These are phyloP conservation scores for Apeira syringaria DNA, from an alignment of 2,888 invertebrate species.

Conservation along the genomic window DNA sequence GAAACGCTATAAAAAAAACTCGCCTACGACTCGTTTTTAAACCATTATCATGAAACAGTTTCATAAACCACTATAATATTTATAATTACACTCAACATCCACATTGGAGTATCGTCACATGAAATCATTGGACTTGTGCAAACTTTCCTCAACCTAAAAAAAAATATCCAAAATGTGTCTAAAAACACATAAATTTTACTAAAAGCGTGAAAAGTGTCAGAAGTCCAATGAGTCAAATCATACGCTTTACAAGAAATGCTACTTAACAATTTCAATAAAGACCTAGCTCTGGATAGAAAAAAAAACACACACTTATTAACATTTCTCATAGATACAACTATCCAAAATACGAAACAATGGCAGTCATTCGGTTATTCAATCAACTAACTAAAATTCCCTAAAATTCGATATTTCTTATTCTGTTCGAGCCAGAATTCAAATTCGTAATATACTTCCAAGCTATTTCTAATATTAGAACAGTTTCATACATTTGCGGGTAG, in stretches of 20 bases:
- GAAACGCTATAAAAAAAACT: too few species aligned
- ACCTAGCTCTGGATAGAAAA: conserved; percentile 20
- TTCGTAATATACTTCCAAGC: too few species aligned
- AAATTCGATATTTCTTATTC: too few species aligned
- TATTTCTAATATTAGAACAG: too few species aligned
- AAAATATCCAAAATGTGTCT: conserved; percentile 6
- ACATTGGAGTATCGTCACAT: conserved; percentile 9
- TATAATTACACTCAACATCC: background rate
- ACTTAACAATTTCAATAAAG: conserved; percentile 27
- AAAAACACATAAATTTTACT: conserved; percentile 11
- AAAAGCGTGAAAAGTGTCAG: conserved; percentile 12
- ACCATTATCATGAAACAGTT: too few species aligned
- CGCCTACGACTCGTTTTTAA: too few species aligned
- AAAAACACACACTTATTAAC: conserved; percentile 14
- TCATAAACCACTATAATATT: too few species aligned
- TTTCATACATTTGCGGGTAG: too few species aligned
- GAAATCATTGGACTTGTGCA: conserved; percentile 8
- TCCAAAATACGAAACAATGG: conserved; percentile 39
- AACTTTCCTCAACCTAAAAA: conserved; percentile 3
- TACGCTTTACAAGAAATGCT: conserved; percentile 4
- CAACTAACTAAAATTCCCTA: too few species aligned
- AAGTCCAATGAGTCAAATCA: conserved; percentile 21
- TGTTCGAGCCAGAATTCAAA: too few species aligned
- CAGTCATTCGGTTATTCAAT: too few species aligned
- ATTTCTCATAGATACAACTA: conserved; percentile 27